phyloP scores from a whole-genome alignment of 2,797 vertebrate species.

The Sebastes oblongus region DNA sequence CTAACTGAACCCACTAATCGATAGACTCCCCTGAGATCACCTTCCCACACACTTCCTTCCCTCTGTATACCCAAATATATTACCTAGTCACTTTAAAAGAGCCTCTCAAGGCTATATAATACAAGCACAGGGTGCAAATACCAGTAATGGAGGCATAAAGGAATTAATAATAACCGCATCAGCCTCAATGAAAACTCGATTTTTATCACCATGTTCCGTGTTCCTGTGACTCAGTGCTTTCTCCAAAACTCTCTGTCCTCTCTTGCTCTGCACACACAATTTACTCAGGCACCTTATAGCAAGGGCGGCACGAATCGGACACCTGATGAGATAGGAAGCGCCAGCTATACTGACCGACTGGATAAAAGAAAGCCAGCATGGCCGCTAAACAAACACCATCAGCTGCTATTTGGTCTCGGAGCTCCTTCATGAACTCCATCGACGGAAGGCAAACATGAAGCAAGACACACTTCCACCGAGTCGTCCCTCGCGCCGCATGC shows the following conservation, averaged over 20 bases:
- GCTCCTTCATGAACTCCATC: constrained; percentile 68
- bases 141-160: constrained; percentile 30
- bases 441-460: constrained; percentile 68
- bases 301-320: constrained; percentile 31
- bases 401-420: constrained; percentile 64
- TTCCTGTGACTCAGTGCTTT: constrained; percentile 9
- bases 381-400: constrained; percentile 70
- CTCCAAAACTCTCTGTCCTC: neutral
- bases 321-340: constrained; percentile 53
- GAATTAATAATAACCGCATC: constrained; percentile 16
- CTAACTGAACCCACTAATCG: constrained; percentile 61
- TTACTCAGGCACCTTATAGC: constrained; percentile 26
- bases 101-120: constrained; percentile 21
- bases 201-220: neutral
- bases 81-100: constrained; percentile 17
- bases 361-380: constrained; percentile 59
- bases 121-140: constrained; percentile 27
- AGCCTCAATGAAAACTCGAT: constrained; percentile 11
- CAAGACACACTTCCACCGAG: constrained; percentile 43
- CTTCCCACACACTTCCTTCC: constrained; percentile 40
- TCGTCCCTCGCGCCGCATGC: constrained; percentile 34
- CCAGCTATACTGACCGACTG: constrained; percentile 43
- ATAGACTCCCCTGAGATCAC: constrained; percentile 51
- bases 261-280: constrained; percentile 30
- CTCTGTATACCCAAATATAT: constrained; percentile 28